Percentiles rank a stretch among this genome's conserved stretches.
Conservation (phyloP, 2,113 vertebrate species). For the Mirza zaza region DNA sequence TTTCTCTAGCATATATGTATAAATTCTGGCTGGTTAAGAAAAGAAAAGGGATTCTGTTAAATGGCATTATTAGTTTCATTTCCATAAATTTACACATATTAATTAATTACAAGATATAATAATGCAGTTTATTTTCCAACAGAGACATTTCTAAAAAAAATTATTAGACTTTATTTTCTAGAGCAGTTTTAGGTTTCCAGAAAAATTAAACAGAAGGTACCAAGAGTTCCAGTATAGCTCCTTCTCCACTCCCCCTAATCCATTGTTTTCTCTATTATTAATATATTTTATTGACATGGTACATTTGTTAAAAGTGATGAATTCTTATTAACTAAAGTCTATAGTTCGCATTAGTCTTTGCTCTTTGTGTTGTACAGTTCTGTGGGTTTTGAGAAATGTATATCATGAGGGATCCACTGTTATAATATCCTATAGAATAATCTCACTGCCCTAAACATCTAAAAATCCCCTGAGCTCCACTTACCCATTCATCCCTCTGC, state of each 20-base stretch:
- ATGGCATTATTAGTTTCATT: not conserved
- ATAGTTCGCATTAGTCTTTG: rapidly evolving
- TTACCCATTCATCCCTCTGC: rapidly evolving
- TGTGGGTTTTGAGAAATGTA: not conserved
- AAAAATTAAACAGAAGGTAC: not conserved
- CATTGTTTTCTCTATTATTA: rapidly evolving
- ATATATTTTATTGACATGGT: no score
- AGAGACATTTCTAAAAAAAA: not conserved
- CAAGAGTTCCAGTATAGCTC: not conserved
- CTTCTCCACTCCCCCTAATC: not conserved
- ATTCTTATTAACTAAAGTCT: not conserved
- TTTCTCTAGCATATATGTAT: slow-evolving; percentile 95
- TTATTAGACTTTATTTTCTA: not conserved
- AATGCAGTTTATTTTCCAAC: not conserved
- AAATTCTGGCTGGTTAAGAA: slow-evolving; percentile 86
- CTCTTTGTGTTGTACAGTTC: not conserved
- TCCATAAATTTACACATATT: not conserved
- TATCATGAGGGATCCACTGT: rapidly evolving
- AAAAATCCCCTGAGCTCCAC: no score
- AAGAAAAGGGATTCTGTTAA: slow-evolving; percentile 69
- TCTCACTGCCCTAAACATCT: no score
- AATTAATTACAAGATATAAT: not conserved
- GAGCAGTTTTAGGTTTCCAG: not conserved
- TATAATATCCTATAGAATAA: rapidly evolving
- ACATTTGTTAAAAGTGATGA: not conserved